A percentile compares a stretch with the other conserved stretches of the same genome.
phyloP scores from a whole-genome alignment of 92 coral and sea anemone species.

The Zoanthus sociatus region DNA sequence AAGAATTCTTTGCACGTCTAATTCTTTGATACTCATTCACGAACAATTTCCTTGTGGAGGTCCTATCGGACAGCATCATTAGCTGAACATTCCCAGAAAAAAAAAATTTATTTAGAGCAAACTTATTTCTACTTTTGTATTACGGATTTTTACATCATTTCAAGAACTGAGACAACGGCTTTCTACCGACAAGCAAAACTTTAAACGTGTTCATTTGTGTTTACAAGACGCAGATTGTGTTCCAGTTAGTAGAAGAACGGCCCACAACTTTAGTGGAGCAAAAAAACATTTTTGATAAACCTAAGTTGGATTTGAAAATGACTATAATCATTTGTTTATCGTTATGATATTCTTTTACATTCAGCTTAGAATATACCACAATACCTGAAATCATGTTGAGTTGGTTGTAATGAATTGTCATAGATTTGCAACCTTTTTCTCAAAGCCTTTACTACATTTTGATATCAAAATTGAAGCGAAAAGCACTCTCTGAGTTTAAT shows the following conservation, averaged over 20 bases:
- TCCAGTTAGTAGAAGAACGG: background rate
- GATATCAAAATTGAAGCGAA: background rate
- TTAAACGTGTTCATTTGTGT: background rate
- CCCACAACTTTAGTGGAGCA: background rate
- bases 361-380: background rate
- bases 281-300: too few relatives aligned
- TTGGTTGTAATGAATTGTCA: background rate
- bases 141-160: background rate
- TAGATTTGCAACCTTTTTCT: background rate
- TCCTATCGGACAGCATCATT: background rate
- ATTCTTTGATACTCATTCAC: too few relatives aligned
- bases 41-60: background rate
- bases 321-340: too few relatives aligned
- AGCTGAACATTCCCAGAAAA: background rate
- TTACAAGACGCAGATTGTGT: background rate
- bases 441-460: background rate
- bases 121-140: background rate
- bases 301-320: too few relatives aligned
- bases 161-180: background rate
- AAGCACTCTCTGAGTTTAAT: slow-evolving; percentile 27
- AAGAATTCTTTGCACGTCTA: too few relatives aligned
- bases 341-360: too few relatives aligned
- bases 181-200: background rate
- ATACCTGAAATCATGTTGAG: too few relatives aligned
- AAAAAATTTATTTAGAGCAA: background rate